Base-by-base conservation (phyloP, 2,113 vertebrate genomes). In the Chauna torquata region DNA sequence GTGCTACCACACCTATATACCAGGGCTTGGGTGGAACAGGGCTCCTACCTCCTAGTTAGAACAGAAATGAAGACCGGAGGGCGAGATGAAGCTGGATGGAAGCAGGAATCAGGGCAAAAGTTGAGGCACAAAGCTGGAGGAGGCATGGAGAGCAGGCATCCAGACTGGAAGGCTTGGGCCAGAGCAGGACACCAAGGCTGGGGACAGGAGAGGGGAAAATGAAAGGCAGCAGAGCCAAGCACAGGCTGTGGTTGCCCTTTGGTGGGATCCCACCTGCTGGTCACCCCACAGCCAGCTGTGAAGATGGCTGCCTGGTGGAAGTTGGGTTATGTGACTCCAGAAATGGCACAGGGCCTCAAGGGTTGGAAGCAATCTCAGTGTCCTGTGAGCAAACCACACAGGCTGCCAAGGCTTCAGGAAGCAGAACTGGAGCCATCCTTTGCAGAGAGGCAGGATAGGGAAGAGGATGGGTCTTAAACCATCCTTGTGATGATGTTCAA, bases 1-100 rank as follows among this genome's bases (percentile, higher is more conserved):
- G 49, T 66, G 87, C 78, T 90, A 61, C 90, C 94, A 94, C 96
- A 85, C 95, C 96, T 62, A 75, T 93, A 16, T 20, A 66, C 66
- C 66, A 47, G 58, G 70, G 12, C 79, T 96, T 94, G 94, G 90
- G 94, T 88, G 92, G 94, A 87, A 94, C 10, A 2, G 38, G 15
- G 36, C 78, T 96, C 81, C 11, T 69, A 10, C 71, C 75, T 62
- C 89, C 84, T 74, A 77, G 66, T 69, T 90, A 74, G 62, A 82
- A 64, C 47, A 94, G 91, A 96, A 95, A 94, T 80, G 54, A 94
- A 70, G 58, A 76, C 70, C 0, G 0, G 66, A 92, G 91, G 90
- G 90, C 1, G 24, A 16, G 20, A 76, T 77, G 62, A 72, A 91
- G 75, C 70, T 85, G 52, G 40, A 34, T 79, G 74, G 84, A 85